A percentile compares a stretch with the other conserved stretches of the same genome.
Evolutionary conservation across 2,797 vertebrate genomes (phyloP).

Genomic region (Fringilla coelebs): DNA sequence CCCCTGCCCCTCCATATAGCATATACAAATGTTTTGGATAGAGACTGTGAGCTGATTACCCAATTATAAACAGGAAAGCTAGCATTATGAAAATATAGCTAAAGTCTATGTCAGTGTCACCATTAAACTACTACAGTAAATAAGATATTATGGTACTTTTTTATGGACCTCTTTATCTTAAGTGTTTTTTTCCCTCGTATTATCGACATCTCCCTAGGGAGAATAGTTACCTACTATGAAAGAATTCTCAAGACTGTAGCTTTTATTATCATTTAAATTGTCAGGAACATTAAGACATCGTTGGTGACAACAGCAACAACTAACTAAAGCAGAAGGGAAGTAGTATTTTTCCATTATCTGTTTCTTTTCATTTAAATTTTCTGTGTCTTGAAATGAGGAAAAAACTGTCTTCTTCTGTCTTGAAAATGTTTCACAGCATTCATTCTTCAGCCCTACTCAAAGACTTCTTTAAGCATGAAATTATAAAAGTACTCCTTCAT

Average conservation of each 20-base stretch:
- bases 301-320: neutral
- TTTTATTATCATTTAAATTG: neutral
- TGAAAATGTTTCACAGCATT: neutral
- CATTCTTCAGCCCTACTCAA: neutral
- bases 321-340: neutral
- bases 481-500: neutral
- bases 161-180: neutral
- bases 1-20: accelerated
- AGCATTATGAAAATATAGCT: neutral
- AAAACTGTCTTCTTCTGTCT: neutral
- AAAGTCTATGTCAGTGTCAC: neutral
- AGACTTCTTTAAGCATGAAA: neutral
- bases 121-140: neutral
- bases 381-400: neutral
- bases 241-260: neutral
- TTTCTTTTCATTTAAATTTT: neutral
- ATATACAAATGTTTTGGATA: neutral
- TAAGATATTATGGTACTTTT: neutral
- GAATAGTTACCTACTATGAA: neutral
- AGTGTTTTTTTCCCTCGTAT: neutral
- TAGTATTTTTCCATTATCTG: neutral
- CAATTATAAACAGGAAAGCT: neutral
- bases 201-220: neutral
- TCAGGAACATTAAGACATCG: neutral
- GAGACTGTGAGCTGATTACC: neutral